phyloP scores from a whole-genome alignment of 2,113 vertebrate genomes.

The Brachyhypopomus occidentalis region DNA sequence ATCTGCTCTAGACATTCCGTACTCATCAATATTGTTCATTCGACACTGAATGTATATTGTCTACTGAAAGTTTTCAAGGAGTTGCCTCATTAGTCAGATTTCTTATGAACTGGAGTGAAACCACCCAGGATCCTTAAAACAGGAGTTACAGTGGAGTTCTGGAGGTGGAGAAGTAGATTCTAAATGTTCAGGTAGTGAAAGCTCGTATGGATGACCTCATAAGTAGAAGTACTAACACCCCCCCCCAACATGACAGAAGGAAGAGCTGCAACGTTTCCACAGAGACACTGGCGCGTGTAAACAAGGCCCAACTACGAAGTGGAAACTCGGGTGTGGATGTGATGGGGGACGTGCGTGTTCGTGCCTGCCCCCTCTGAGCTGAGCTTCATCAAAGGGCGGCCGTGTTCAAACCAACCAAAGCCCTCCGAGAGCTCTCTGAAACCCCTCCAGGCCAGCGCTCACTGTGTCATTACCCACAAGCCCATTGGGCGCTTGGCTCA shows the following conservation, averaged over 20 bases:
- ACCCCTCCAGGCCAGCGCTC: slow-evolving; percentile 45
- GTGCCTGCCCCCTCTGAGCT: slow-evolving; percentile 65
- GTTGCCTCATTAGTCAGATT: too few species aligned
- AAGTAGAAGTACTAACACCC: too few species aligned
- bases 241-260: not conserved
- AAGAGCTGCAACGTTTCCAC: not conserved
- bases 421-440: not conserved
- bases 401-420: slow-evolving; percentile 56
- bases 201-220: too few species aligned
- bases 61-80: too few species aligned
- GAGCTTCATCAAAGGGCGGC: slow-evolving; percentile 67
- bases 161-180: too few species aligned
- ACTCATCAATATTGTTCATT: too few species aligned
- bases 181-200: too few species aligned
- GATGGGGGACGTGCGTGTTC: slow-evolving; percentile 63
- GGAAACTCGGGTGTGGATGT: slow-evolving; percentile 8
- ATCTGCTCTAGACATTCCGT: too few species aligned
- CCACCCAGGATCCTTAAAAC: too few species aligned
- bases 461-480: slow-evolving; percentile 74
- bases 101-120: too few species aligned
- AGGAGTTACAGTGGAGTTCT: too few species aligned
- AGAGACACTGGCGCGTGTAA: not conserved
- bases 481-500: slow-evolving; percentile 69
- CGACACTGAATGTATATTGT: too few species aligned
- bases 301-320: slow-evolving; percentile 10